phyloP scores from a whole-genome alignment of 2,888 invertebrate species.

The Temnothorax rugatulus region DNA sequence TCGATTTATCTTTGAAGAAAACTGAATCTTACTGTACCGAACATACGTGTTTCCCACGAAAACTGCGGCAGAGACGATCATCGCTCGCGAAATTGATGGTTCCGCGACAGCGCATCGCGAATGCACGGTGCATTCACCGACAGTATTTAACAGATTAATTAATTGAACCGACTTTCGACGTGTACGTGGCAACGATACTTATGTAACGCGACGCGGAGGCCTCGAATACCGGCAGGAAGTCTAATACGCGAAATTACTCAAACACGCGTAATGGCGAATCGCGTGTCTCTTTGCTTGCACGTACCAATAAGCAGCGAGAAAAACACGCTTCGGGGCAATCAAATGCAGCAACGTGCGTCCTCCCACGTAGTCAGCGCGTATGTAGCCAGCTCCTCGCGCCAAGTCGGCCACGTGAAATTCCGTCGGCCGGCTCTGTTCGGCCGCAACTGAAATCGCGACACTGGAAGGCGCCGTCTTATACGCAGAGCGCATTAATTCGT shows the following conservation, averaged over 20 bases:
- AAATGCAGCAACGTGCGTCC: conserved; percentile 24
- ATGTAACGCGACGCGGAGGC: conserved; percentile 37
- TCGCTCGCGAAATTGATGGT: neutral
- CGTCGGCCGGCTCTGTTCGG: conserved; percentile 27
- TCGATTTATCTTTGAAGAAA: neutral
- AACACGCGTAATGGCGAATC: conserved; percentile 42
- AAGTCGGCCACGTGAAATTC: conserved; percentile 19
- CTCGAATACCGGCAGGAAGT: conserved; percentile 8
- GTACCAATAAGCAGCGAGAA: conserved; percentile 43
- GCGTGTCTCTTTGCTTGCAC: conserved; percentile 45
- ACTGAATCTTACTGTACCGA: neutral
- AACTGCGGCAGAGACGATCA: neutral
- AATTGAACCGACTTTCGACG: conserved; percentile 40
- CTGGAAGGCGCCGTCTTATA: conserved; percentile 47
- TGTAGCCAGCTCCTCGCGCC: neutral
- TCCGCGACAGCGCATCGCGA: neutral
- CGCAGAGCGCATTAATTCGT: conserved; percentile 40
- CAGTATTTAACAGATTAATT: conserved; percentile 63
- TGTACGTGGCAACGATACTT: conserved; percentile 37
- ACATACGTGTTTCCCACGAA: neutral
- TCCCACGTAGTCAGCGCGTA: conserved; percentile 14
- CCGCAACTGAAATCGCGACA: conserved; percentile 42
- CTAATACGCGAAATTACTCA: conserved; percentile 55
- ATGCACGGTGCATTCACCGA: conserved; percentile 32
- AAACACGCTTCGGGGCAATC: conserved; percentile 36